phyloP scores from a whole-genome alignment of 23 tunicate genomes.

The Halocynthia aurantium region DNA sequence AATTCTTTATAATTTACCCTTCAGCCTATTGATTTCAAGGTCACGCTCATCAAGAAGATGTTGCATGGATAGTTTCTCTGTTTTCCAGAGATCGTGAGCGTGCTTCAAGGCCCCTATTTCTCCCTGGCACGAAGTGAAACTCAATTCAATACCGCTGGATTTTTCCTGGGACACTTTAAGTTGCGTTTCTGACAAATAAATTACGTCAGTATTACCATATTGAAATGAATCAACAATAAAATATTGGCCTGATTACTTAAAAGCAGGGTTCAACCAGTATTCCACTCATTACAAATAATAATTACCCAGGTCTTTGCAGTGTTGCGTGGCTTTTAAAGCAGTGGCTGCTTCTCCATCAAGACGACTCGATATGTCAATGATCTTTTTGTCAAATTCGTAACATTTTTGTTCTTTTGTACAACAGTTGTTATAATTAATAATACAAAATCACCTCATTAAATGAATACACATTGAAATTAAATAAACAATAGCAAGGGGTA shows the following conservation, averaged over 20 bases:
- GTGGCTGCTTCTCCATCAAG: constrained; percentile 47
- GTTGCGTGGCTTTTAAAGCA: constrained; percentile 29
- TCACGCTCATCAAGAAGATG: constrained; percentile 63
- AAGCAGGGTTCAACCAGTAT: neutral
- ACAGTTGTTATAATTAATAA: neutral
- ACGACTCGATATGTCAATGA: constrained; percentile 67
- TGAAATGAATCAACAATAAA: too few species aligned
- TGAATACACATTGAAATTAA: neutral
- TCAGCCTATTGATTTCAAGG: constrained; percentile 58
- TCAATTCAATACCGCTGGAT: constrained; percentile 10
- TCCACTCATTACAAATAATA: neutral
- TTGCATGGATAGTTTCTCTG: constrained; percentile 54
- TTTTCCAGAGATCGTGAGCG: constrained; percentile 49
- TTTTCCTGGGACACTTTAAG: constrained; percentile 4
- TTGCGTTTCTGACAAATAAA: constrained; percentile 21
- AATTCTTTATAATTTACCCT: constrained; percentile 19
- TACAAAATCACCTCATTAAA: neutral
- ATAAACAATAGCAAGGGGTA: neutral
- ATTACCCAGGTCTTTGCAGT: constrained; percentile 48
- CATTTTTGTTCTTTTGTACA: constrained; percentile 66
- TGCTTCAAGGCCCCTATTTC: constrained; percentile 37
- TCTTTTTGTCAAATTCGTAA: constrained; percentile 74
- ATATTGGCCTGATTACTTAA: neutral
- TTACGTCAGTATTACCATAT: too few species aligned
- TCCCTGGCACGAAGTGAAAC: constrained; percentile 27